Evolutionary conservation across 2,888 invertebrate species (phyloP), one percentile per base, ranked within the genome.

Genomic region (Globia sparganii): DNA sequence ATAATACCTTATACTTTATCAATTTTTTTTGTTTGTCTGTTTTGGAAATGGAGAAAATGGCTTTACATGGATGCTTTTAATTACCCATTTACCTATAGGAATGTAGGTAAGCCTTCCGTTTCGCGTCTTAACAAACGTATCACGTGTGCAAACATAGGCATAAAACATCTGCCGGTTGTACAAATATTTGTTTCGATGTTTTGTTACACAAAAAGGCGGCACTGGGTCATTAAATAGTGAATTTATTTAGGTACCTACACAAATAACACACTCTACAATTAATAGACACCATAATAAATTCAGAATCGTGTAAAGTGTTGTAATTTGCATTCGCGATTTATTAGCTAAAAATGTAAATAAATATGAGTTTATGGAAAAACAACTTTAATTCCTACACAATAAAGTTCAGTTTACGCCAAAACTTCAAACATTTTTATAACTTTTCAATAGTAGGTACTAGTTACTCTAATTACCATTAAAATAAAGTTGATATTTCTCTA

Each of bases 111-210:
- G 8, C 43, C 67, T 83, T 77, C 58, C 58, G 72, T 71, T 77
- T 62, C n/a, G 40, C 21, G 34, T 34, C 31, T n/a, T n/a, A n/a
- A n/a, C n/a, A 79, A 34, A 68, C 56, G 28, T 68, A 64, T 66
- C 82, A 75, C 62, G 79, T 75, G 56, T 21, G 25, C 34, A 67
- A 79, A 79, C 58, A 81, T n/a, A 66, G 15, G 75, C 31, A 3
- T 4, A 68, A 64, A 71, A 62, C 71, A 71, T 80, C 61, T 49
- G 70, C 8, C 53, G 46, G 67, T 59, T 59, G 59, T 15, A 72
- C 72, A 59, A 83, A 81, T 83, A 83, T 83, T 78, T 59, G 67
- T 68, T 37, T 25, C 11, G 8, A 71, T 67, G 43, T 53, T 34
- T 34, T 34, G 34, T 77, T 72, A 66, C 53, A 64, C 13, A 34